These are phyloP conservation scores for Drosophila imparisetae DNA, from an alignment of 2,888 invertebrate genomes.

Conservation along the genomic window DNA sequence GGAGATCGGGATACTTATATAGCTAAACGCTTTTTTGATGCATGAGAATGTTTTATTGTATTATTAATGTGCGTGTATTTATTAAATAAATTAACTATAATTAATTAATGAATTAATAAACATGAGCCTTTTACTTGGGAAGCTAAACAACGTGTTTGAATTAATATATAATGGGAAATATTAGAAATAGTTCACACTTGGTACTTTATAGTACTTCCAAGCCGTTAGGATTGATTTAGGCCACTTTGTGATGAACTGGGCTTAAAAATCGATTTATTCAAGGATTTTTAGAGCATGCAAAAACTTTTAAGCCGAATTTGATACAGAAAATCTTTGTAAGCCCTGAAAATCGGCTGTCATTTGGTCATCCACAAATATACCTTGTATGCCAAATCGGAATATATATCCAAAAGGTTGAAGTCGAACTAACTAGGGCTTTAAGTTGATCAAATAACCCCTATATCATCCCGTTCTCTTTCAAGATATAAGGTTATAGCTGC, in stretches of 20 bases:
- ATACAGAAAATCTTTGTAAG: no score
- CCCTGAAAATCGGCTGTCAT: neutral
- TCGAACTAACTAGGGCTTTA: neutral
- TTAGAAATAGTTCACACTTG: neutral
- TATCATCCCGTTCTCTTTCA: neutral
- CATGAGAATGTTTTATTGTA: constrained; percentile 69
- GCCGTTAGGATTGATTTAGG: neutral
- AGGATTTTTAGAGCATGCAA: neutral
- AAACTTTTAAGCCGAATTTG: neutral
- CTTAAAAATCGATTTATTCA: neutral
- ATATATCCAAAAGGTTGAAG: no score
- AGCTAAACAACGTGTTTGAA: constrained; percentile 41
- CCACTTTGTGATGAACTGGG: neutral
- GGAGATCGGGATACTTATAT: constrained; percentile 7
- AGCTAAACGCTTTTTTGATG: constrained; percentile 61
- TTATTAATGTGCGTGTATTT: constrained; percentile 77
- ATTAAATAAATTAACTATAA: constrained; percentile 69
- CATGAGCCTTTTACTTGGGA: constrained; percentile 77
- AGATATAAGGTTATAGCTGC: neutral
- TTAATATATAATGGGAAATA: neutral
- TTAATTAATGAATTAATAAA: constrained; percentile 67
- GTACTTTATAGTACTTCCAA: neutral
- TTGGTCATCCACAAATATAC: neutral
- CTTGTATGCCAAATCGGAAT: neutral
- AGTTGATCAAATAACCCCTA: neutral